Conservation (phyloP, 2,888 invertebrate genomes). For the Agrochola macilenta region DNA sequence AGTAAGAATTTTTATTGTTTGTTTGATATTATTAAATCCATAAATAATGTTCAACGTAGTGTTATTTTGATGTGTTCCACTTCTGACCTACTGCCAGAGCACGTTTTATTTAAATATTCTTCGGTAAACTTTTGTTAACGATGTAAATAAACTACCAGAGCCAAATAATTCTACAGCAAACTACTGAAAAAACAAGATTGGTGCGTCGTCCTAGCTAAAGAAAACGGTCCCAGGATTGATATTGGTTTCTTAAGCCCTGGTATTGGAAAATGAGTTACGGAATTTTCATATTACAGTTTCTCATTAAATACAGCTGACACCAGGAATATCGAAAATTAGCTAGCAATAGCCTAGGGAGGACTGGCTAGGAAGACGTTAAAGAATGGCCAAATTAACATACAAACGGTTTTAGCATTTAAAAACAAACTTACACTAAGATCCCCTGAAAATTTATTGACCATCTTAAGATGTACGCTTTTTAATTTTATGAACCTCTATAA, state of each 20-base stretch:
- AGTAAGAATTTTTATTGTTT: conserved; percentile 17
- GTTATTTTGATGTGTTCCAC: conserved; percentile 28
- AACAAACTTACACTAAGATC: not conserved
- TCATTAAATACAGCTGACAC: conserved; percentile 46
- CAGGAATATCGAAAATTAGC: conserved; percentile 23
- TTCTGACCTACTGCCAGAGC: conserved; percentile 50
- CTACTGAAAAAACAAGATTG: conserved; percentile 18
- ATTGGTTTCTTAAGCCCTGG: conserved; percentile 11
- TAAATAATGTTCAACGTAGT: conserved; percentile 11
- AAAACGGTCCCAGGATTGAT: not conserved
- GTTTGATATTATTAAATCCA: conserved; percentile 33
- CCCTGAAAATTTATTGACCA: too few species aligned
- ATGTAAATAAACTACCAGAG: conserved; percentile 41
- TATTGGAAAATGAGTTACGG: conserved; percentile 34
- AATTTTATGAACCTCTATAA: too few species aligned
- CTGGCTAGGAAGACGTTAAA: not conserved
- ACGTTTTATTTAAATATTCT: conserved; percentile 45
- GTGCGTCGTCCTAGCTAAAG: not conserved
- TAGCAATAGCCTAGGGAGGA: not conserved
- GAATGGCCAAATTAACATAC: not conserved
- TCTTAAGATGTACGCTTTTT: too few species aligned
- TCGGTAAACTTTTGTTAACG: conserved; percentile 42
- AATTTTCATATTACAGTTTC: conserved; percentile 27
- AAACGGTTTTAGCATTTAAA: not conserved
- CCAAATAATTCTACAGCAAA: not conserved